Conservation (phyloP, 2,888 invertebrate species). For the Sphinx pinastri region DNA sequence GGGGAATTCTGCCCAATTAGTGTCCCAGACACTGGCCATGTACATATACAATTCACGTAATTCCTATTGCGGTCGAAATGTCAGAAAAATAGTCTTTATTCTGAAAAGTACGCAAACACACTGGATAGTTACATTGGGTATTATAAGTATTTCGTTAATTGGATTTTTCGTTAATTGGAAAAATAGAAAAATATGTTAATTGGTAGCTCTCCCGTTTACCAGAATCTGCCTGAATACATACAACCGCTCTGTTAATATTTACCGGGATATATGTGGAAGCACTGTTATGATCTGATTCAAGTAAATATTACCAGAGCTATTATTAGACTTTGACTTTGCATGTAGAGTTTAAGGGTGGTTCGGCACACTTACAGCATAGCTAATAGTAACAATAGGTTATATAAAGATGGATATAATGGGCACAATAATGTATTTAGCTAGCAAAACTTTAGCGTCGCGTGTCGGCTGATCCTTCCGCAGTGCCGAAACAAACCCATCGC, state of each 20-base stretch:
- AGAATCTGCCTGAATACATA: too few relatives aligned
- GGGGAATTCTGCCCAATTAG: conserved; percentile 6
- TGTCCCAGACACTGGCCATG: background rate
- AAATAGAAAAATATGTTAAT: too few relatives aligned
- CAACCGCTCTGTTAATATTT: too few relatives aligned
- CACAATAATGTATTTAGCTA: background rate
- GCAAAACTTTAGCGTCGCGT: background rate
- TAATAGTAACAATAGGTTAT: background rate
- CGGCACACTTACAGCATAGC: too few relatives aligned
- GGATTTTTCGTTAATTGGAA: too few relatives aligned
- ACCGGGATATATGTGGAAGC: too few relatives aligned
- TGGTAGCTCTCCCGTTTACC: too few relatives aligned
- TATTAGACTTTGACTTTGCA: too few relatives aligned
- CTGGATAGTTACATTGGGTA: background rate
- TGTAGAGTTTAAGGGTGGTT: too few relatives aligned
- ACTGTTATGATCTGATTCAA: too few relatives aligned
- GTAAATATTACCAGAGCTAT: too few relatives aligned
- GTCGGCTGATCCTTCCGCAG: conserved; percentile 2
- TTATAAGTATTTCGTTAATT: too few relatives aligned
- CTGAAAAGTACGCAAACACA: background rate
- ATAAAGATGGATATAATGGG: background rate
- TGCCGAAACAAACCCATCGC: background rate
- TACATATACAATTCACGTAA: background rate
- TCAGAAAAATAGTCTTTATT: background rate
- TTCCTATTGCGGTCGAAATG: background rate